Evolutionary conservation across 2,888 invertebrate species (phyloP).

Genomic region (Ligdia adustata): DNA sequence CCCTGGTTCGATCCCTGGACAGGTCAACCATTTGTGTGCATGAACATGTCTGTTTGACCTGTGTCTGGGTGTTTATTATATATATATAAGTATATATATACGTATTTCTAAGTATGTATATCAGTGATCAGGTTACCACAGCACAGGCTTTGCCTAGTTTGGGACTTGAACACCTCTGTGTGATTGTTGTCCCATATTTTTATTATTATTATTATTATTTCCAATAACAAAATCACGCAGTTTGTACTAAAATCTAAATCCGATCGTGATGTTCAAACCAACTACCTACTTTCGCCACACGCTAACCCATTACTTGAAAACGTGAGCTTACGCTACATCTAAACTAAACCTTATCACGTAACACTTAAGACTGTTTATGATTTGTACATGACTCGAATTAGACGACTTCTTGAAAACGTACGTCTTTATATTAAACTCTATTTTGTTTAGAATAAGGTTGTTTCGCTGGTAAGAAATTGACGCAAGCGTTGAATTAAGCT

Average conservation of each 20-base stretch:
- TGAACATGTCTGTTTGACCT: no score
- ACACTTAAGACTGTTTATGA: constrained; percentile 15
- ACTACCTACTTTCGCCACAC: constrained; percentile 11
- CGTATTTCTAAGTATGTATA: no score
- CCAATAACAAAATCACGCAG: constrained; percentile 6
- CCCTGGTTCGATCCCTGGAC: no score
- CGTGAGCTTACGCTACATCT: neutral
- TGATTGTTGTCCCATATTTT: no score
- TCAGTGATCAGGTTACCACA: no score
- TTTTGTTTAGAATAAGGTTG: neutral
- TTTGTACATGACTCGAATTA: neutral
- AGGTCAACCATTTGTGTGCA: no score
- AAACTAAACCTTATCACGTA: constrained; percentile 9
- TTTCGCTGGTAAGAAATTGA: no score
- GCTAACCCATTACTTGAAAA: constrained; percentile 13
- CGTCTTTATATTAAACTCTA: neutral
- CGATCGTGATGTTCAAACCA: constrained; percentile 18
- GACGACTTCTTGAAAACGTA: neutral
- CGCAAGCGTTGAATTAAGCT: no score
- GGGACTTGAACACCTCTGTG: no score
- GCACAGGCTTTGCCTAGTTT: no score
- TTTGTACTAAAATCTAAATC: constrained; percentile 8
- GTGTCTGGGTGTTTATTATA: no score
- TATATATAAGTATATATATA: no score
- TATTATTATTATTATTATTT: neutral